Evolutionary conservation across 2,113 vertebrate genomes (phyloP), one percentile per base, ranked within the genome.

Genomic region (Callionymus lyra): DNA sequence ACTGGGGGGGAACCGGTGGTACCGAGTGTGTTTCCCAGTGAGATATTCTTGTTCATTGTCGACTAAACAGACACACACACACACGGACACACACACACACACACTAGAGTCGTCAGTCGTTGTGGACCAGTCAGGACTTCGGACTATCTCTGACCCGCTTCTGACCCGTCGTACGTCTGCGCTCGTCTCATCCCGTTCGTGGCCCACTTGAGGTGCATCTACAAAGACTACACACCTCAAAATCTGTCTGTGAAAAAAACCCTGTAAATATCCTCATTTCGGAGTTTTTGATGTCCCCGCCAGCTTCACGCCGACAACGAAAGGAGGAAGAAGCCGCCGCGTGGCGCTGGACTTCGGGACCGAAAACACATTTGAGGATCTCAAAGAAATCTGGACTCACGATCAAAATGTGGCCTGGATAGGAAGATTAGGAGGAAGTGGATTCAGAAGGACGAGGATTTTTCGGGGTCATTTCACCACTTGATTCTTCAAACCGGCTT

Each of bases 71-170:
- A 56, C 50, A 66, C 21, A 64, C 16, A 50, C 40, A 65, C 14
- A 52, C 35, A 53, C 53, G 59, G 36, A 34, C 17, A 63, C 50
- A 75, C 41, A 35, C 34, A 35, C 36, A 53, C 18, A 53, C 14
- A 63, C 61, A 61, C 48, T 61, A 4, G 21, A 5, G 21, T 27
- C 21, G 21, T 27, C 21, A 59, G 62, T 72, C 41, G 71, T 64
- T 58, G 73, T 83, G 83, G 81, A 84, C 80, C 68, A 77, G 86
- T 77, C 82, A 80, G 82, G 85, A 81, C 81, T 77, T 85, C n/a
- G 87, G 86, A 81, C 84, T 90, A 80, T 88, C 90, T 91, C 90
- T 93, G 91, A 93, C 84, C 85, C 72, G 81, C 75, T 77, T 80
- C 58, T 57, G 61, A 76, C 56, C 48, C 55, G 12, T 70, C 67